Evolutionary conservation across 2,113 vertebrate genomes (phyloP).

Genomic region (Xerus inauris): DNA sequence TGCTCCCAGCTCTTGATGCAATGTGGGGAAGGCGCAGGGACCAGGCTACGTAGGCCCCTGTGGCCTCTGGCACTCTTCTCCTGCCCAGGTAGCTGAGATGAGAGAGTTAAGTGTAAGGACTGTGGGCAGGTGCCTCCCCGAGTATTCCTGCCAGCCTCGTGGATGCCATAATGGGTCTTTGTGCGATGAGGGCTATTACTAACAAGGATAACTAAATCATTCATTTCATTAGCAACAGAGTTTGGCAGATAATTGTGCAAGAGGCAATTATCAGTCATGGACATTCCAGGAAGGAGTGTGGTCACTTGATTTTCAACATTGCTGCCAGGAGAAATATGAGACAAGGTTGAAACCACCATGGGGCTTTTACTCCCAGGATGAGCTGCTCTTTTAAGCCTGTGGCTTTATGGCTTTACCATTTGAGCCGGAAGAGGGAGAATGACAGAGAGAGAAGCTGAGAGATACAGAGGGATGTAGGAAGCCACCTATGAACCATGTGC

Average conservation of each 20-base stretch:
- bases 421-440: background rate
- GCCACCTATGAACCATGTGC: too few relatives aligned
- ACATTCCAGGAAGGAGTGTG: slow-evolving; percentile 28
- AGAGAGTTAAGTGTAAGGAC: background rate
- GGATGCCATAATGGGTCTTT: slow-evolving; percentile 13
- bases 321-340: slow-evolving; percentile 1
- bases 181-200: background rate
- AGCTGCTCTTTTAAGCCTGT: background rate
- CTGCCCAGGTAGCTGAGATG: background rate
- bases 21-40: accelerated
- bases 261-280: slow-evolving; percentile 23
- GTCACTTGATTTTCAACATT: background rate
- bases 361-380: background rate
- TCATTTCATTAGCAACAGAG: slow-evolving; percentile 63
- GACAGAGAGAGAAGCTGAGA: too few relatives aligned
- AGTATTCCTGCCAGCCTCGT: background rate
- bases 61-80: background rate
- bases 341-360: background rate
- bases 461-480: too few relatives aligned
- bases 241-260: background rate
- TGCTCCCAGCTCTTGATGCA: background rate
- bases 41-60: background rate
- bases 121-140: slow-evolving; percentile 12
- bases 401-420: background rate
- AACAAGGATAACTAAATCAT: slow-evolving; percentile 53